These are phyloP conservation scores for Rousettus madagascariensis DNA, from an alignment of 2,797 vertebrate genomes.

Conservation along the genomic window DNA sequence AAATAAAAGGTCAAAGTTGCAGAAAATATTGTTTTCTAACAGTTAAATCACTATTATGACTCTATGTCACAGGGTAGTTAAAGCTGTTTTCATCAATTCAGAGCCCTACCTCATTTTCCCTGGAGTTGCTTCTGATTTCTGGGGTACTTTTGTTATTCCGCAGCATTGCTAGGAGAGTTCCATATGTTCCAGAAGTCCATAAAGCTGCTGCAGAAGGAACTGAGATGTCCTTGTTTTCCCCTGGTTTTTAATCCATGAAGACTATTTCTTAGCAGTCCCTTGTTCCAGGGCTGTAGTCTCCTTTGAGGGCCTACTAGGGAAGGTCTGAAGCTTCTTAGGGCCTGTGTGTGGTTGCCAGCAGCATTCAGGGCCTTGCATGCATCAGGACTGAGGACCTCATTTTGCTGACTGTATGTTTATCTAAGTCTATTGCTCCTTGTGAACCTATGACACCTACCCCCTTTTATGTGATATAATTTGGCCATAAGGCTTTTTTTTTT, in stretches of 20 bases:
- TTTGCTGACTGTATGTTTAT: background rate
- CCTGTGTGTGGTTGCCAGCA: background rate
- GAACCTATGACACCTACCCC: fast-evolving
- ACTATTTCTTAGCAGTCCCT: background rate
- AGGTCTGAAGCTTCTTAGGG: background rate
- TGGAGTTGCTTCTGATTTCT: background rate
- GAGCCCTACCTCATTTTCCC: background rate
- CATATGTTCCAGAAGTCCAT: background rate
- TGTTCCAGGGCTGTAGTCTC: background rate
- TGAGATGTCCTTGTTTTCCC: background rate
- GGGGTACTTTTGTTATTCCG: background rate
- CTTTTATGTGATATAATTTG: background rate
- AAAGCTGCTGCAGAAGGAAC: background rate
- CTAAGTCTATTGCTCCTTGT: background rate
- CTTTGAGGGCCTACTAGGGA: background rate
- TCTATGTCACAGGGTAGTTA: background rate
- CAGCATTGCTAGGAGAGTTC: background rate
- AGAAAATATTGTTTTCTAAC: background rate
- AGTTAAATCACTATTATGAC: background rate
- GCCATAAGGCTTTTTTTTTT: too few relatives aligned
- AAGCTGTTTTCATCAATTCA: background rate
- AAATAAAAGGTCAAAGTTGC: background rate
- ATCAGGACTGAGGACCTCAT: background rate
- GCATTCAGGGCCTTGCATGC: too few relatives aligned
- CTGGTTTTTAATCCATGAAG: background rate